Base-by-base conservation (phyloP, 2,888 invertebrate genomes). In the Eumacrocentrus americanus region DNA sequence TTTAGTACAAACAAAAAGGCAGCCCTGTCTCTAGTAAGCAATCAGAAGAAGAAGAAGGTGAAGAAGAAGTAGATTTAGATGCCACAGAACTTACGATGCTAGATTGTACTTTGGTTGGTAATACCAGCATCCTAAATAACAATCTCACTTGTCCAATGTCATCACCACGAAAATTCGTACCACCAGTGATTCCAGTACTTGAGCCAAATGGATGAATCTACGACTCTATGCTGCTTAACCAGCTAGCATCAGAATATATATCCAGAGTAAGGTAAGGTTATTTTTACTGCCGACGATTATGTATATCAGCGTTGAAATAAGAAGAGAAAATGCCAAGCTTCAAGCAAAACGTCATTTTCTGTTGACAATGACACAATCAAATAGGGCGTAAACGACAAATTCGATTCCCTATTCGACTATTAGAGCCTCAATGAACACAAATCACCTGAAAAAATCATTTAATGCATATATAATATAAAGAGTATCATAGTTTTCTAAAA, bases 171-270 rank as follows among this genome's bases (percentile, higher is more conserved):
- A 79, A 77, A 66, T 58, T 68, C n/a, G 62, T 62, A 18, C 71
- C 74, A 18, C 64, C 67, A 37, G 66, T 73, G 48, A 61, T 76
- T 64, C 77, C 80, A 40, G 70, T 77, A 9, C 69, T 80, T 25
- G 77, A 74, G 60, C 79, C 80, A 46, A 80, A 80, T 44, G 80
- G 80, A 68, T 80, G 79, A 80, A 70, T 54, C 29, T 44, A 23
- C 7, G n/a, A 11, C 14, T 25, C 14, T 12, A 11, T 38, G 14
- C 18, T 23, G 47, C 29, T 29, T 23, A 47, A 53, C 18, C 29
- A 42, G 6, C 20, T 6, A 14, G 18, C 9, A 38, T 18, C 23
- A 37, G 12, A 18, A n/a, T 20, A 9, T 38, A 22, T 38, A 20
- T 22, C 14, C 20, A 38, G 23, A 46, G 2, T 23, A 46, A 46